Evolutionary conservation across 2,113 vertebrate genomes (phyloP).

Genomic region (Cnemophilus loriae): DNA sequence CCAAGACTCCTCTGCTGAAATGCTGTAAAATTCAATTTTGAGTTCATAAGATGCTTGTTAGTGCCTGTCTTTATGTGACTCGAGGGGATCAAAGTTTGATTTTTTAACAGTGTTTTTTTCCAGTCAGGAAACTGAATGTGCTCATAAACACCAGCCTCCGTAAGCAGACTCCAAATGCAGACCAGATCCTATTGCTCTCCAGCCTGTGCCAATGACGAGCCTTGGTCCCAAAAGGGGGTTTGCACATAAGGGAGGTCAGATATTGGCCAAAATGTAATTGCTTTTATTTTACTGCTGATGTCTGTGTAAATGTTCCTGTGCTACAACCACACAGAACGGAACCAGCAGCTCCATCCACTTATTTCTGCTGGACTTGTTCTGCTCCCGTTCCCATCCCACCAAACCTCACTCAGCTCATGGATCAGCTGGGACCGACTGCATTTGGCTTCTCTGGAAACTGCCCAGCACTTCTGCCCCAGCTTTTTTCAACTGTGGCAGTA

Average conservation of each 20-base stretch:
- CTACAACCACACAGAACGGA: background rate
- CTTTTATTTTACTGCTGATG: background rate
- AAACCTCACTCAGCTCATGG: background rate
- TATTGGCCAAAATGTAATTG: background rate
- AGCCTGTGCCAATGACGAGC: rapidly evolving
- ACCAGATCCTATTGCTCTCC: background rate
- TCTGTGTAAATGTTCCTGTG: background rate
- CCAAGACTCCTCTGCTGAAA: background rate
- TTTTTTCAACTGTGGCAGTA: too few species aligned
- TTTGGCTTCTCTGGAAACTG: background rate
- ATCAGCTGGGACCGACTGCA: background rate
- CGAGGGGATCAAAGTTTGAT: background rate
- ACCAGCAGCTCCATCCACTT: background rate
- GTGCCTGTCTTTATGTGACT: background rate
- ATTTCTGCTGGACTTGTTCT: background rate
- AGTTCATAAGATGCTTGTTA: slow-evolving; percentile 15
- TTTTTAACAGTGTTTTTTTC: background rate
- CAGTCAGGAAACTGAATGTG: background rate
- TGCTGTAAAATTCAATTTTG: slow-evolving; percentile 9
- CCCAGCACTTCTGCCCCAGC: background rate
- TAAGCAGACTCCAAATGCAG: background rate
- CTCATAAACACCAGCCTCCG: background rate
- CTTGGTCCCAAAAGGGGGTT: background rate
- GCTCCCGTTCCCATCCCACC: background rate
- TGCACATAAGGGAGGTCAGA: background rate